These are phyloP conservation scores for Takifugu rubripes DNA, from an alignment of 2,797 vertebrate species.

Conservation along the genomic window DNA sequence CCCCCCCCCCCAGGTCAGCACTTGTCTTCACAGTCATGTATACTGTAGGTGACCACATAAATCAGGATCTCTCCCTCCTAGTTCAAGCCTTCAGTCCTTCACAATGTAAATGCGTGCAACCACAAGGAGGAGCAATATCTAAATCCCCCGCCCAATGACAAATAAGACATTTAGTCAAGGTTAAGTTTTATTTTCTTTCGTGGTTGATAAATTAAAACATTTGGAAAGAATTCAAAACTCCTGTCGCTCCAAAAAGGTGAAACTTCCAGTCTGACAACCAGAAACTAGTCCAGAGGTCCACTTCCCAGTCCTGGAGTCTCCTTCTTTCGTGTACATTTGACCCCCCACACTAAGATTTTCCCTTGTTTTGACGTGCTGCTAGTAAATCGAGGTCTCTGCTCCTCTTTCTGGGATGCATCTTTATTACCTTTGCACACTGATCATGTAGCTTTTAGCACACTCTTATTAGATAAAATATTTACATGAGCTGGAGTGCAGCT, in stretches of 20 bases:
- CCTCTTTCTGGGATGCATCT: conserved; percentile 2
- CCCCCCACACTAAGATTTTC: neutral
- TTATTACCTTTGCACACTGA: neutral
- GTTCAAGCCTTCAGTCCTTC: too few relatives aligned
- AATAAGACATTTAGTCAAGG: conserved; percentile 42
- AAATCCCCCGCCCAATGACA: conserved; percentile 23
- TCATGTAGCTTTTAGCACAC: conserved; percentile 6
- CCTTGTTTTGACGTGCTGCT: neutral
- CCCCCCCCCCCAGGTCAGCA: too few relatives aligned
- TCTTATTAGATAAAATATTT: conserved; percentile 45
- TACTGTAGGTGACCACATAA: too few relatives aligned
- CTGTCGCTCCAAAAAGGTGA: neutral
- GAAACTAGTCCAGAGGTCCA: too few relatives aligned
- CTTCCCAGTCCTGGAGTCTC: too few relatives aligned
- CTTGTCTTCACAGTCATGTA: too few relatives aligned
- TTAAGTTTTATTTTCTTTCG: conserved; percentile 33
- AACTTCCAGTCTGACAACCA: too few relatives aligned
- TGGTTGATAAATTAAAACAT: neutral
- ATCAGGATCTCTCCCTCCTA: too few relatives aligned
- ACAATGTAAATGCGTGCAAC: too few relatives aligned
- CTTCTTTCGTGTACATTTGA: neutral
- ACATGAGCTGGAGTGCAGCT: conserved; percentile 29
- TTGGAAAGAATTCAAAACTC: neutral
- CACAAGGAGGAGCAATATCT: too few relatives aligned
- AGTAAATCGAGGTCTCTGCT: neutral